These are phyloP conservation scores for Tauraco hartlaubi DNA, from an alignment of 2,797 vertebrate species.

Conservation along the genomic window DNA sequence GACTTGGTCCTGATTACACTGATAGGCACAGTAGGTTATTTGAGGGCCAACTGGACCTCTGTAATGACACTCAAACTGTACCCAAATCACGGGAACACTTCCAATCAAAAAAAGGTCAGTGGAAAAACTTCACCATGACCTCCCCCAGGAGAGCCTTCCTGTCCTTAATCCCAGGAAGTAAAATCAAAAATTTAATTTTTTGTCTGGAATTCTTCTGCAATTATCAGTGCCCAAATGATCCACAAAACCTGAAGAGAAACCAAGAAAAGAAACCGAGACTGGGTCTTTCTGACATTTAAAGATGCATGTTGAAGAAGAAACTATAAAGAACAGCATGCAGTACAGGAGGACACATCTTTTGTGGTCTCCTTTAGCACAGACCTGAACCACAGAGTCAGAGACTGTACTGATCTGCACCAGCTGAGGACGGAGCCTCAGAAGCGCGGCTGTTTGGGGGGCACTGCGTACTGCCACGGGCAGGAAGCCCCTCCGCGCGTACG, in stretches of 20 bases:
- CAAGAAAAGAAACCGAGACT: neutral
- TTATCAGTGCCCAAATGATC: neutral
- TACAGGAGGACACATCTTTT: neutral
- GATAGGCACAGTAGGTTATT: slow-evolving; percentile 66
- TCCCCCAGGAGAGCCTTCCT: neutral
- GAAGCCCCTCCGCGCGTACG: rapidly evolving
- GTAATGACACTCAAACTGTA: slow-evolving; percentile 12
- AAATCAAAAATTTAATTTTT: neutral
- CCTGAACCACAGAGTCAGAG: neutral
- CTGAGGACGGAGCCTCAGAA: neutral
- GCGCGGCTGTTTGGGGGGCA: neutral
- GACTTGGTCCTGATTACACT: slow-evolving; percentile 57
- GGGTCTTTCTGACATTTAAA: neutral
- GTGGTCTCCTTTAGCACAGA: neutral
- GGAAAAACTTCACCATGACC: neutral
- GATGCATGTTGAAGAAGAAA: neutral
- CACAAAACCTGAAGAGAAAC: neutral
- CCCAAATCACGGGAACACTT: neutral
- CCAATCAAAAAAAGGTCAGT: neutral
- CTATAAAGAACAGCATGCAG: neutral
- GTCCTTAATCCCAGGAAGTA: neutral
- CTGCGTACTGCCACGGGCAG: neutral
- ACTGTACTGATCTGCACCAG: rapidly evolving
- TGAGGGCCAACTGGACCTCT: slow-evolving; percentile 51
- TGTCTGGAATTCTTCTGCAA: neutral